Percentiles rank a stretch among this genome's conserved stretches.
Conservation (phyloP, 2,888 invertebrate genomes). For the Agrochola litura region DNA sequence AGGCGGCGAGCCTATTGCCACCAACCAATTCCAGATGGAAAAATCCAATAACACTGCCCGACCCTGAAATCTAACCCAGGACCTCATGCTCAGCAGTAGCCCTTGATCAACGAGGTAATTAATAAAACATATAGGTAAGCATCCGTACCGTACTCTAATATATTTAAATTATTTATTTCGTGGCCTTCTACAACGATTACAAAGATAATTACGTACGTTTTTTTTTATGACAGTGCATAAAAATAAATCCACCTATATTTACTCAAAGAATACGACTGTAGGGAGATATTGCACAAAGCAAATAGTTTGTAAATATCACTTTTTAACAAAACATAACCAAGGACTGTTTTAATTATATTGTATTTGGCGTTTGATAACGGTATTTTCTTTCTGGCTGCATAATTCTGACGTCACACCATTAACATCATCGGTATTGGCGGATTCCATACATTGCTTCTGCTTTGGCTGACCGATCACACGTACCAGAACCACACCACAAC, state of each 20-base stretch:
- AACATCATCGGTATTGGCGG: neutral
- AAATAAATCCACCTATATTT: constrained; percentile 20
- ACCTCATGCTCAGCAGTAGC: too few relatives aligned
- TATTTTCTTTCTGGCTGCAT: constrained; percentile 5
- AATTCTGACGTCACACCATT: too few relatives aligned
- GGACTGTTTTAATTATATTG: neutral
- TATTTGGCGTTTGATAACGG: neutral
- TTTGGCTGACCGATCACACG: too few relatives aligned
- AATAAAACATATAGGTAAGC: constrained; percentile 5
- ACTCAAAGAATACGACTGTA: constrained; percentile 5
- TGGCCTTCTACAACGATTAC: constrained; percentile 34
- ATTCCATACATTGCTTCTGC: neutral
- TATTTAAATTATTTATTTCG: constrained; percentile 22
- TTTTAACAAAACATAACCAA: constrained; percentile 14
- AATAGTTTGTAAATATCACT: constrained; percentile 23
- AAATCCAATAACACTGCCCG: too few relatives aligned
- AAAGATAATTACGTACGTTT: neutral
- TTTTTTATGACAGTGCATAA: constrained; percentile 9
- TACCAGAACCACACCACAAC: too few relatives aligned
- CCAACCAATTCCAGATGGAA: too few relatives aligned
- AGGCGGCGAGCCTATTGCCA: too few relatives aligned
- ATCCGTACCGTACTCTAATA: neutral
- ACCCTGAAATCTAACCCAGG: too few relatives aligned
- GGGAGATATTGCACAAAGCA: constrained; percentile 1
- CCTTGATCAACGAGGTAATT: too few relatives aligned